Evolutionary conservation across 2,888 invertebrate genomes (phyloP).

Genomic region (Caenorhabditis macrosperma): DNA sequence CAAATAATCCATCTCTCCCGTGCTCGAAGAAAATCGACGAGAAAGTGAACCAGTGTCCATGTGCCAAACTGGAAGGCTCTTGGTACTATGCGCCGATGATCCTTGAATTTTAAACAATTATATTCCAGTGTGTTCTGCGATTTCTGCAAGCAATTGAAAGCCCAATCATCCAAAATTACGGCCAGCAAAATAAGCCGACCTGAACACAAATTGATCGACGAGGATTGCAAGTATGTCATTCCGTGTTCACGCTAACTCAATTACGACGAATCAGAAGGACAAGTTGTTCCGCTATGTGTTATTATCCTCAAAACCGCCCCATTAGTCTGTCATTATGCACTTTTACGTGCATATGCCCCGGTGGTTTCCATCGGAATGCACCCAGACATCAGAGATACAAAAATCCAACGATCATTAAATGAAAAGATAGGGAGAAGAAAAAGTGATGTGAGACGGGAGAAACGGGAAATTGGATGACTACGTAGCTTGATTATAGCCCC

Average conservation of each 20-base stretch:
- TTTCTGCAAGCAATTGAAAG: constrained; percentile 79
- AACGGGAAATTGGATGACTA: not conserved
- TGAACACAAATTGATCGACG: constrained; percentile 68
- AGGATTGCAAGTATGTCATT: constrained; percentile 71
- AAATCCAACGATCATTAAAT: not conserved
- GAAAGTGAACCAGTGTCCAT: constrained; percentile 79
- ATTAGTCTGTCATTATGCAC: constrained; percentile 12
- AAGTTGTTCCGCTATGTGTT: constrained; percentile 13
- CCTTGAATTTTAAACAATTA: not conserved
- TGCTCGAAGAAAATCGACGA: constrained; percentile 80
- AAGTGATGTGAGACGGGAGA: constrained; percentile 13
- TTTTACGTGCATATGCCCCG: not conserved
- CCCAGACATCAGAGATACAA: constrained; percentile 17
- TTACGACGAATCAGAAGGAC: constrained; percentile 39
- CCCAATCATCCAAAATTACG: constrained; percentile 74
- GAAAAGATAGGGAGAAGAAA: not conserved
- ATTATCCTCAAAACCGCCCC: not conserved
- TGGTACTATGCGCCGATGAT: constrained; percentile 65
- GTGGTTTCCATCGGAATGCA: not conserved
- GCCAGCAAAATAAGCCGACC: constrained; percentile 65
- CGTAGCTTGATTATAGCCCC: not conserved
- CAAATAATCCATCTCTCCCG: constrained; percentile 78
- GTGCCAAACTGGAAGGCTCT: constrained; percentile 79
- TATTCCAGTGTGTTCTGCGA: constrained; percentile 78
- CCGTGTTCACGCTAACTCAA: constrained; percentile 28